phyloP scores from a whole-genome alignment of 2,113 vertebrate genomes.

The Otocyon megalotis region DNA sequence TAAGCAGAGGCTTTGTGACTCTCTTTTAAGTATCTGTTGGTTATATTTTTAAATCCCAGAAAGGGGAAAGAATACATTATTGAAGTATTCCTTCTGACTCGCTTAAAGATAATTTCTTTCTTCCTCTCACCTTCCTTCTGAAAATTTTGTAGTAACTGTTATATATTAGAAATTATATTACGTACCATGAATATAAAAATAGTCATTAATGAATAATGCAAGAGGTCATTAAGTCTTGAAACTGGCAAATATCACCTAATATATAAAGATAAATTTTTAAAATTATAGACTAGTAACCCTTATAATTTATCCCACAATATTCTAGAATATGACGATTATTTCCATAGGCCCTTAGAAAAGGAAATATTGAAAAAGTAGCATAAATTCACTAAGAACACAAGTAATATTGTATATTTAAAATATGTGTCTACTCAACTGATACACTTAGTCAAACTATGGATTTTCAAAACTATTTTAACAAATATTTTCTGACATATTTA shows the following conservation, averaged over 20 bases:
- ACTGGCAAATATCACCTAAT: neutral
- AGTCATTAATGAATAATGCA: neutral
- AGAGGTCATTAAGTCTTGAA: neutral
- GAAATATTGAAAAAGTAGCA: neutral
- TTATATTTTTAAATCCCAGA: neutral
- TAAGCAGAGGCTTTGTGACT: neutral
- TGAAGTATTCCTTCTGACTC: neutral
- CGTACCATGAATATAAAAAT: neutral
- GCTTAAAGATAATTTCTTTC: neutral
- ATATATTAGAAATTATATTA: neutral
- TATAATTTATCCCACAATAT: neutral
- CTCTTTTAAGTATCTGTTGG: slow-evolving; percentile 20
- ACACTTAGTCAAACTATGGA: neutral
- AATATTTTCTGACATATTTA: neutral
- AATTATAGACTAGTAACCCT: neutral
- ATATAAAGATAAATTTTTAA: neutral
- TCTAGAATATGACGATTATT: neutral
- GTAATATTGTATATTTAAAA: neutral
- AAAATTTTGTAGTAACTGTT: neutral
- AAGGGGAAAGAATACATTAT: neutral
- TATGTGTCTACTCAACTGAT: neutral
- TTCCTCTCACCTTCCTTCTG: neutral
- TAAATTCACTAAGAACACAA: neutral
- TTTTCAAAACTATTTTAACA: neutral
- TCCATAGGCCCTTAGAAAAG: neutral